Conservation (phyloP, 2,888 invertebrate genomes). For the Metopia argyrocephala region DNA sequence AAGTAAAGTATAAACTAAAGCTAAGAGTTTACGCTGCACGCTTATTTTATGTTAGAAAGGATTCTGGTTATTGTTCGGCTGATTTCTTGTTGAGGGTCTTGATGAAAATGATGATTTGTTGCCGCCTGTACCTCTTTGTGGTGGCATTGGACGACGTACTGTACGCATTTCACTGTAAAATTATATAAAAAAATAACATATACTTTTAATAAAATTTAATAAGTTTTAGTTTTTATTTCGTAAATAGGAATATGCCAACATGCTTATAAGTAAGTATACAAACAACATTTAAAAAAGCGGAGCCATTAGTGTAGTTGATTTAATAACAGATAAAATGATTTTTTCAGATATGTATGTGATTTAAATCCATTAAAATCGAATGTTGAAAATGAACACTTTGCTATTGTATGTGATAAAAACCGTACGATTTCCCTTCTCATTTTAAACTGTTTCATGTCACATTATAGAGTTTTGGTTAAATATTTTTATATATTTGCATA, state of each 20-base stretch:
- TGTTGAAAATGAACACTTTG: too few species aligned
- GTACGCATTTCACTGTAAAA: conserved; percentile 82
- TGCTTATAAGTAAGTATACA: conserved; percentile 61
- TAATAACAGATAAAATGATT: too few species aligned
- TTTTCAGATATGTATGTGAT: too few species aligned
- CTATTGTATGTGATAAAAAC: too few species aligned
- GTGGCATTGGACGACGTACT: conserved; percentile 81
- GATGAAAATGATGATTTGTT: conserved; percentile 80
- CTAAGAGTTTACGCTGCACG: conserved; percentile 80
- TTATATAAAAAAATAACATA: conserved; percentile 43
- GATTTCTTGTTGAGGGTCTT: conserved; percentile 80
- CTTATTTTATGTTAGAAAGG: conserved; percentile 83
- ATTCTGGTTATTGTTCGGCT: conserved; percentile 79
- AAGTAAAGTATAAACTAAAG: conserved; percentile 82
- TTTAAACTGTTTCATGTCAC: too few species aligned
- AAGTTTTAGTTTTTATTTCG: background rate
- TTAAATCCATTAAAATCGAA: too few species aligned
- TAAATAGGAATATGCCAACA: conserved; percentile 62
- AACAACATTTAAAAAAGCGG: background rate
- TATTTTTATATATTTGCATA: too few species aligned
- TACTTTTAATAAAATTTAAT: background rate
- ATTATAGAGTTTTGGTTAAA: too few species aligned
- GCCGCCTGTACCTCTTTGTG: conserved; percentile 81
- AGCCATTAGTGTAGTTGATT: too few species aligned
- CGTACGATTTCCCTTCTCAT: too few species aligned